Base-by-base conservation (phyloP, 2,113 vertebrate species). In the Verasper variegatus region DNA sequence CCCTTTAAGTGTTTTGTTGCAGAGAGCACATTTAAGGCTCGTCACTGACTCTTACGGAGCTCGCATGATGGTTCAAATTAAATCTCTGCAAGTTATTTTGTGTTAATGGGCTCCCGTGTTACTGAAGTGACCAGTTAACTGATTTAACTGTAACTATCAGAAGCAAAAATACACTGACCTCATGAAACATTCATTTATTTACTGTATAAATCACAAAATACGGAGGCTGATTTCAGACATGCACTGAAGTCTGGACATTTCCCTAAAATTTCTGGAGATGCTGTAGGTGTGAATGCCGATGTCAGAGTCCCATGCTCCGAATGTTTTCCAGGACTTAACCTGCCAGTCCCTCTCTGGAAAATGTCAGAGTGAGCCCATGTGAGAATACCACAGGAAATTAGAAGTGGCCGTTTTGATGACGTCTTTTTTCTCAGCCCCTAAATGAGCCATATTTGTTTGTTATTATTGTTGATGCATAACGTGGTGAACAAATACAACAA, bases 1-100 rank as follows among this genome's bases (percentile, higher is more conserved):
- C 72, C 58, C 72, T 68, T 40, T 74, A 91, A 92, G 91, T 91
- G 90, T 94, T 93, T 94, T 81, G 91, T 93, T 92, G 91, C 23
- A 76, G 17, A 75, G 68, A 51, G 74, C 59, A 64, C 49, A 68
- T 81, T 87, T 86, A 63, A 81, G 11, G 63, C 13, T 66, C n/a
- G 8, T 85, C 67, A 74, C 57, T 59, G 31, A 31, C 6, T 31
- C 31, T 31, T 31, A 31, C 1, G 5, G 35, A 20, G 65, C 20
- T 17, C 65, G 20, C 66, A 59, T 3, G 20, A 40, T n/a, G 3
- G 52, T 58, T 2, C 4, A 40, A 55, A 56, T 51, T n/a, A 75
- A 24, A 59, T 66, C 14, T 57, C 26, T 58, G n/a, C 18, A 56
- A 52, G 55, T 73, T 63, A n/a, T 69, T 83, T 45, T 59, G 63